Conservation (phyloP, 2,888 invertebrate species). For the Baronia brevicornis region DNA sequence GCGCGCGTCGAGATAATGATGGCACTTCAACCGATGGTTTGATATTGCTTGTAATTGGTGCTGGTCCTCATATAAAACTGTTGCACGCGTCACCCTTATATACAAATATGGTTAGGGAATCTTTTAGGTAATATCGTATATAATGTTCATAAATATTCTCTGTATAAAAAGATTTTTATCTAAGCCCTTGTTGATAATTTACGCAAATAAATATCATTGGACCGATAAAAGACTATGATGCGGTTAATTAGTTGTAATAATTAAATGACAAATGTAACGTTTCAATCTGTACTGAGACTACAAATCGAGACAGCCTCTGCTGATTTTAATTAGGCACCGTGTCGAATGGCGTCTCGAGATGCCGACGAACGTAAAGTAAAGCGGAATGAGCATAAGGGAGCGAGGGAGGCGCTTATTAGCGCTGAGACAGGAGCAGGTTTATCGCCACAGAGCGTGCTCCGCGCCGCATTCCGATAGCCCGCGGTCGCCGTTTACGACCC, state of each 20-base stretch:
- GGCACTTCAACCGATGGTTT: slow-evolving; percentile 68
- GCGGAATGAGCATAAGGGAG: slow-evolving; percentile 31
- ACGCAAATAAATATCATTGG: no score
- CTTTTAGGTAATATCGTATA: slow-evolving; percentile 16
- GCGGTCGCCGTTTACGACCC: slow-evolving; percentile 50
- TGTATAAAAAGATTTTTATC: no score
- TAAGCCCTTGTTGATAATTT: no score
- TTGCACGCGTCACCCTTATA: slow-evolving; percentile 67
- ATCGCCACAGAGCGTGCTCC: slow-evolving; percentile 51
- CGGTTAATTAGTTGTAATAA: no score
- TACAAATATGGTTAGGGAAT: slow-evolving; percentile 25
- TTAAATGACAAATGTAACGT: no score
- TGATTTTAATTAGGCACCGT: slow-evolving; percentile 51
- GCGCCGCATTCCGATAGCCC: slow-evolving; percentile 54
- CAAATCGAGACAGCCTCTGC: slow-evolving; percentile 30
- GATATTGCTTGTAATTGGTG: slow-evolving; percentile 72
- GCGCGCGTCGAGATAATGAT: slow-evolving; percentile 62
- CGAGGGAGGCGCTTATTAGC: slow-evolving; percentile 41
- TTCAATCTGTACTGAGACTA: slow-evolving; percentile 25
- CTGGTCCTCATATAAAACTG: slow-evolving; percentile 67
- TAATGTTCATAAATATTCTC: no score
- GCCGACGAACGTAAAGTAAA: slow-evolving; percentile 30
- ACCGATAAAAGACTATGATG: no score
- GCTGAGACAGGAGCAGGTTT: slow-evolving; percentile 33
- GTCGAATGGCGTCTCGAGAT: slow-evolving; percentile 37